phyloP scores from a whole-genome alignment of 2,888 invertebrate species.

The Ypsolopha sequella region DNA sequence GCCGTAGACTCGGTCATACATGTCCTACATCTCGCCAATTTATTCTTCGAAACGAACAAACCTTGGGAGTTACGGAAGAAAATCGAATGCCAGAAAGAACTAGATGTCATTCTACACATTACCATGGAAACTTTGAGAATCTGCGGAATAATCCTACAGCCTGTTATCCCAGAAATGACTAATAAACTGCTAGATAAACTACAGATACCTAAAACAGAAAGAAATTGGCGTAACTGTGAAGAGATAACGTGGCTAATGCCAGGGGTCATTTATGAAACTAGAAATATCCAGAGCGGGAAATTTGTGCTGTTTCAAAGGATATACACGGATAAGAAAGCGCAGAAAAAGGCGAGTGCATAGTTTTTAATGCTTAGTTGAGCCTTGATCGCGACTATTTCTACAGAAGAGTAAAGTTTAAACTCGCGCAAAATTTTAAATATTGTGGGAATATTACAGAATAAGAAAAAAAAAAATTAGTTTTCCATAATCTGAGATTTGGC shows the following conservation, averaged over 20 bases:
- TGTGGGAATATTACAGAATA: too few relatives aligned
- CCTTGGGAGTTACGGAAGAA: conserved; percentile 90
- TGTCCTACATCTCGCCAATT: conserved; percentile 83
- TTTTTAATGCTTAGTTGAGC: neutral
- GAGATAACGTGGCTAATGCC: conserved; percentile 47
- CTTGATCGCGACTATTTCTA: too few relatives aligned
- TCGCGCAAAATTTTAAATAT: too few relatives aligned
- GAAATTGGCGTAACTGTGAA: conserved; percentile 47
- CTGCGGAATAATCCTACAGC: conserved; percentile 80
- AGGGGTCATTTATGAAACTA: conserved; percentile 47
- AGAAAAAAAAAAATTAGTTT: too few relatives aligned
- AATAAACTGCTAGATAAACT: conserved; percentile 79
- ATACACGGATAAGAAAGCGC: conserved; percentile 38
- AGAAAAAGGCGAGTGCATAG: conserved; percentile 34
- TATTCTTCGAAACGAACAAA: conserved; percentile 86
- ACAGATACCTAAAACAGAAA: conserved; percentile 35
- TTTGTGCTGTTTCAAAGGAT: conserved; percentile 56
- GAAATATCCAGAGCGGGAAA: conserved; percentile 49
- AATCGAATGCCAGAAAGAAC: conserved; percentile 62
- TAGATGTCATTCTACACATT: conserved; percentile 83
- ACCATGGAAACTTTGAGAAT: conserved; percentile 89
- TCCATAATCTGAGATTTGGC: too few relatives aligned
- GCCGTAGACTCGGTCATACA: conserved; percentile 83
- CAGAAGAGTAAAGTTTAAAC: too few relatives aligned
- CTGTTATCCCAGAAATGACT: conserved; percentile 84